Conservation (phyloP, 1,140 invertebrate species). For the Drosophila teissieri region DNA sequence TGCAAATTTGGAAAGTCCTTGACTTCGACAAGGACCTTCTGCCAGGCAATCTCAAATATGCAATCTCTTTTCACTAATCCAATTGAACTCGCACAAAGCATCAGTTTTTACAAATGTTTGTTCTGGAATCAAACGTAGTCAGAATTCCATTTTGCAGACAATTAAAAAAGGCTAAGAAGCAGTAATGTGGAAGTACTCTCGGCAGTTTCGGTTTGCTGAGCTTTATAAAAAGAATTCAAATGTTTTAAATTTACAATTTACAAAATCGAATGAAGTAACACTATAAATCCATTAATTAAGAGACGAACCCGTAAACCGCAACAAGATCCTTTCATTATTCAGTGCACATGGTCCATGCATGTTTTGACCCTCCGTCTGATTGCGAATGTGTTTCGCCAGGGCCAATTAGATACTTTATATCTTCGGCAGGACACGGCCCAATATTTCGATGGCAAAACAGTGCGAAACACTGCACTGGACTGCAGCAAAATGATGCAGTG, state of each 20-base stretch:
- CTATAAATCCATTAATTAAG: slow-evolving; percentile 22
- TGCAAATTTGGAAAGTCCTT: slow-evolving; percentile 24
- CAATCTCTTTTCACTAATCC: slow-evolving; percentile 9
- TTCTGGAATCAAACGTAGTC: not conserved
- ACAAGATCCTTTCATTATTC: slow-evolving; percentile 38
- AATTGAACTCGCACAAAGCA: slow-evolving; percentile 1
- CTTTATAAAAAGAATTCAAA: too few species aligned
- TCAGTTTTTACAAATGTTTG: not conserved
- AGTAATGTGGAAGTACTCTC: not conserved
- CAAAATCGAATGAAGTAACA: not conserved
- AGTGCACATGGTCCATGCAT: slow-evolving; percentile 24
- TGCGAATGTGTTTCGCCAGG: slow-evolving; percentile 1
- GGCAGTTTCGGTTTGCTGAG: not conserved
- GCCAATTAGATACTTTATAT: slow-evolving; percentile 26
- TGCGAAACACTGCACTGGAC: slow-evolving; percentile 19
- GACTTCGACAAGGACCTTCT: slow-evolving; percentile 8
- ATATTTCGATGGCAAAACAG: slow-evolving; percentile 16
- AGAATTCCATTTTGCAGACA: not conserved
- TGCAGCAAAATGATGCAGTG: slow-evolving; percentile 51
- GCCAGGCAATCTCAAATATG: slow-evolving; percentile 15
- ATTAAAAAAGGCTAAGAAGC: slow-evolving; percentile 3
- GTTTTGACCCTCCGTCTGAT: slow-evolving; percentile 19
- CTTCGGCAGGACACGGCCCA: slow-evolving; percentile 18
- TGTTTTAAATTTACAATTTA: not conserved
- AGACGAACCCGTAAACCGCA: not conserved